These are phyloP conservation scores for Mythimna loreyi DNA, from an alignment of 2,888 invertebrate genomes.

Conservation along the genomic window DNA sequence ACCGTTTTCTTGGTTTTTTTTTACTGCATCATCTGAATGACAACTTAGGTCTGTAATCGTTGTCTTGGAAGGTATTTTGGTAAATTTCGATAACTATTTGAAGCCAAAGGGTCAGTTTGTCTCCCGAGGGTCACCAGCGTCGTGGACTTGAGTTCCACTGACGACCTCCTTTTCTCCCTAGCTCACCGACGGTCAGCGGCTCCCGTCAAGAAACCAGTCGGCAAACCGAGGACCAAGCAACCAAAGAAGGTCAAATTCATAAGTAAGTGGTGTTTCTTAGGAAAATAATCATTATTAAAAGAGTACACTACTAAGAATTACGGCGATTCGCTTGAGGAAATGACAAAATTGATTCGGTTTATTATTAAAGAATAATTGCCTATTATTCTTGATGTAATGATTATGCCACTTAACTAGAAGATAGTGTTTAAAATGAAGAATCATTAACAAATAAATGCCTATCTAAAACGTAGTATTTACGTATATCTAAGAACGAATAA, in stretches of 20 bases:
- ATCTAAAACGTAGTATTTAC: neutral
- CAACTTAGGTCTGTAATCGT: neutral
- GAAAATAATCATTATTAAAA: neutral
- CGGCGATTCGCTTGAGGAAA: neutral
- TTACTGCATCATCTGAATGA: neutral
- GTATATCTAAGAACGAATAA: too few relatives aligned
- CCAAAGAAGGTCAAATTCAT: constrained; percentile 97
- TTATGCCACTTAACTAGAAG: neutral
- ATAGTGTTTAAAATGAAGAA: neutral
- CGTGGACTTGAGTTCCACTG: constrained; percentile 66
- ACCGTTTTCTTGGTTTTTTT: too few relatives aligned
- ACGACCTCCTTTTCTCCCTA: constrained; percentile 68
- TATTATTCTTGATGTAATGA: neutral
- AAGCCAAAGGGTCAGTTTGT: constrained; percentile 62
- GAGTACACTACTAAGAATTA: constrained; percentile 14
- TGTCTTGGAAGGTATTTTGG: neutral
- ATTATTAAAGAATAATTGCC: neutral
- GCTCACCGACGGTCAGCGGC: constrained; percentile 91
- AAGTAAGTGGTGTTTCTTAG: constrained; percentile 92
- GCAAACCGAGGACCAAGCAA: constrained; percentile 95
- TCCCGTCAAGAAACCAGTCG: constrained; percentile 95
- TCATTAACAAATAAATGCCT: neutral
- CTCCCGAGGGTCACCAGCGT: constrained; percentile 65
- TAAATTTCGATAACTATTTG: constrained; percentile 3
- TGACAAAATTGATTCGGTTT: constrained; percentile 1